These are phyloP conservation scores for Zophobas morio DNA, from an alignment of 1,140 invertebrate genomes.

Conservation along the genomic window DNA sequence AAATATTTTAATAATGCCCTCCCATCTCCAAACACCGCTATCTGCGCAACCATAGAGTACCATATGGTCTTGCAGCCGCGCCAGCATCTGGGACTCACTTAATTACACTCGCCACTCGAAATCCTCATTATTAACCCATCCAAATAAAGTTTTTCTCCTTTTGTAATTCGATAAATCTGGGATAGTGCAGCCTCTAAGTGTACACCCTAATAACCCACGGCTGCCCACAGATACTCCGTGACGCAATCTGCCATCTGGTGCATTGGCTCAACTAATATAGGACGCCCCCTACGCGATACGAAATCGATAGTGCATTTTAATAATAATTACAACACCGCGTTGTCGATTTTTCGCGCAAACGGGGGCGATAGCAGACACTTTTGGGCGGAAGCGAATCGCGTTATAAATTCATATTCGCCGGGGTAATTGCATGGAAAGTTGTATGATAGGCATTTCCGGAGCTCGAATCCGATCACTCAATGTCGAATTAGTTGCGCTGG, in stretches of 20 bases:
- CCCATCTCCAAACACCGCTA: neutral
- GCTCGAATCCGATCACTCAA: no score
- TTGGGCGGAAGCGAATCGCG: no score
- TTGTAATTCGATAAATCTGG: conserved; percentile 20
- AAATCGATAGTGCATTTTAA: conserved; percentile 23
- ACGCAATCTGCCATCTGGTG: conserved; percentile 32
- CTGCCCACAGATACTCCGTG: conserved; percentile 11
- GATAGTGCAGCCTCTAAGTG: conserved; percentile 6
- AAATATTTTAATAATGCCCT: neutral
- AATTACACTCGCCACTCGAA: conserved; percentile 4
- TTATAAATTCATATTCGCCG: no score
- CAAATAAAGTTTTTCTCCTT: conserved; percentile 5
- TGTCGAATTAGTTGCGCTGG: no score
- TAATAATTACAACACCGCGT: neutral
- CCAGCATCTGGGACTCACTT: conserved; percentile 13
- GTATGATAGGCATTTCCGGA: neutral
- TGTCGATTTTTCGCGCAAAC: neutral
- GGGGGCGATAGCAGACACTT: no score
- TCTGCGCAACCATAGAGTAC: neutral
- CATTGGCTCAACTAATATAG: conserved; percentile 8
- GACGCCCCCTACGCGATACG: conserved; percentile 11
- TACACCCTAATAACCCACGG: conserved; percentile 27
- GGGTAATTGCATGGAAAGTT: neutral
- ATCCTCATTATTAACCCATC: conserved; percentile 21
- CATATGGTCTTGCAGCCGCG: conserved; percentile 11